Percentiles rank a stretch among this genome's conserved stretches.
These are phyloP conservation scores for Lochmaea crataegi DNA, from an alignment of 2,888 invertebrate genomes.

Conservation along the genomic window DNA sequence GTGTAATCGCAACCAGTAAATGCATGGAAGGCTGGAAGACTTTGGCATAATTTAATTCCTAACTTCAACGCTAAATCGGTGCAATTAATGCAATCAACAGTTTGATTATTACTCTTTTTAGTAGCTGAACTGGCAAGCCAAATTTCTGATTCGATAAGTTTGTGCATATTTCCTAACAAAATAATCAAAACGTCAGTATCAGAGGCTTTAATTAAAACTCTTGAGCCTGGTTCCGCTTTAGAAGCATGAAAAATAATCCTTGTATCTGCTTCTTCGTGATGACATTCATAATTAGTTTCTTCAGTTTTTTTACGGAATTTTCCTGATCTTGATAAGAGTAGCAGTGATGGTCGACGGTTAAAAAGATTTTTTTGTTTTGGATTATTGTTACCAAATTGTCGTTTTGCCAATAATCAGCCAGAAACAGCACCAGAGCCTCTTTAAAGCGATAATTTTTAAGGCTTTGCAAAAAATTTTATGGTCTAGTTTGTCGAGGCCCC, in stretches of 20 bases:
- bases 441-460: slow-evolving; percentile 56
- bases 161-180: slow-evolving; percentile 52
- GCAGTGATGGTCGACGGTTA: slow-evolving; percentile 38
- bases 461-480: slow-evolving; percentile 51
- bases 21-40: slow-evolving; percentile 53
- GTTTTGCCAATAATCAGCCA: slow-evolving; percentile 52
- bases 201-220: slow-evolving; percentile 47
- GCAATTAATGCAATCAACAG: slow-evolving; percentile 48
- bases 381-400: slow-evolving; percentile 49
- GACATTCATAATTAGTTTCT: slow-evolving; percentile 48
- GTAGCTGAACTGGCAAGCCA: slow-evolving; percentile 47
- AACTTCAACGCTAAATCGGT: slow-evolving; percentile 50
- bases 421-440: slow-evolving; percentile 53
- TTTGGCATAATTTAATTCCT: slow-evolving; percentile 45
- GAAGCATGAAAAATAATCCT: slow-evolving; percentile 46
- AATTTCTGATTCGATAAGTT: slow-evolving; percentile 47
- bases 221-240: slow-evolving; percentile 45
- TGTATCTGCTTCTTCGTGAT: slow-evolving; percentile 53
- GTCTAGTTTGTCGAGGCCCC: slow-evolving; percentile 54
- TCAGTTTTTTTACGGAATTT: slow-evolving; percentile 40
- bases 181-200: slow-evolving; percentile 50
- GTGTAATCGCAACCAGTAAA: slow-evolving; percentile 56
- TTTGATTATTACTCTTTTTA: slow-evolving; percentile 37
- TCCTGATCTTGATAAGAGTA: slow-evolving; percentile 39
- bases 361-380: slow-evolving; percentile 47